phyloP scores from a whole-genome alignment of 2,888 invertebrate species.

The Vesta saturnalis region DNA sequence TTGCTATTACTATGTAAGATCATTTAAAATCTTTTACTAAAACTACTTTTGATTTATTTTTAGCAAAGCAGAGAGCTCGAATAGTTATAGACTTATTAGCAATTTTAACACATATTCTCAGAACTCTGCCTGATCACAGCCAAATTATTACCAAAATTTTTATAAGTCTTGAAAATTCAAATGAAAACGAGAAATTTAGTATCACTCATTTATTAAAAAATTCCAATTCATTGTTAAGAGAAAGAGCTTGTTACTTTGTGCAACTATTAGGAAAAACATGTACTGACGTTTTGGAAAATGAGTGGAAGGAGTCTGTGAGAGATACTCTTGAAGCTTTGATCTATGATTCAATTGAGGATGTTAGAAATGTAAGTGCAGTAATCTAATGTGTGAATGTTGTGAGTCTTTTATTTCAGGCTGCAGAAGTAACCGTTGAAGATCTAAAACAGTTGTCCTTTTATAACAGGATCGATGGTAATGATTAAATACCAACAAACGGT shows the following conservation, averaged over 20 bases:
- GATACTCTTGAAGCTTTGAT: slow-evolving; percentile 71
- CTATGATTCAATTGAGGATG: slow-evolving; percentile 70
- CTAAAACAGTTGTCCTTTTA: slow-evolving; percentile 61
- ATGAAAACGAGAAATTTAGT: slow-evolving; percentile 59
- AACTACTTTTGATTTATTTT: slow-evolving; percentile 32
- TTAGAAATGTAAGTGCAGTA: slow-evolving; percentile 64
- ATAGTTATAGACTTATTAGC: slow-evolving; percentile 77
- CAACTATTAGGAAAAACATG: slow-evolving; percentile 75
- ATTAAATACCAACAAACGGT: too few relatives aligned
- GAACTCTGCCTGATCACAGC: slow-evolving; percentile 79
- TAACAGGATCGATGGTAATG: background rate
- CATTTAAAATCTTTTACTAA: slow-evolving; percentile 9
- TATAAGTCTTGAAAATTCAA: slow-evolving; percentile 57
- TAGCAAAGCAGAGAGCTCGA: slow-evolving; percentile 68
- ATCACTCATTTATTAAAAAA: slow-evolving; percentile 69
- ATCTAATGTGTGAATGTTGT: background rate
- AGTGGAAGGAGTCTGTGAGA: slow-evolving; percentile 71
- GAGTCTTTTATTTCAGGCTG: slow-evolving; percentile 59
- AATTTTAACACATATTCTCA: slow-evolving; percentile 76
- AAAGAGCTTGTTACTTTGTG: slow-evolving; percentile 77
- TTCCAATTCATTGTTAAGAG: slow-evolving; percentile 66
- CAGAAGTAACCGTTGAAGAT: slow-evolving; percentile 67
- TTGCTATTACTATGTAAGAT: slow-evolving; percentile 63
- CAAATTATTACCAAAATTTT: slow-evolving; percentile 80
- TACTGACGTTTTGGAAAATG: slow-evolving; percentile 70